These are phyloP conservation scores for Aporophyla lueneburgensis DNA, from an alignment of 2,888 invertebrate genomes.

Conservation along the genomic window DNA sequence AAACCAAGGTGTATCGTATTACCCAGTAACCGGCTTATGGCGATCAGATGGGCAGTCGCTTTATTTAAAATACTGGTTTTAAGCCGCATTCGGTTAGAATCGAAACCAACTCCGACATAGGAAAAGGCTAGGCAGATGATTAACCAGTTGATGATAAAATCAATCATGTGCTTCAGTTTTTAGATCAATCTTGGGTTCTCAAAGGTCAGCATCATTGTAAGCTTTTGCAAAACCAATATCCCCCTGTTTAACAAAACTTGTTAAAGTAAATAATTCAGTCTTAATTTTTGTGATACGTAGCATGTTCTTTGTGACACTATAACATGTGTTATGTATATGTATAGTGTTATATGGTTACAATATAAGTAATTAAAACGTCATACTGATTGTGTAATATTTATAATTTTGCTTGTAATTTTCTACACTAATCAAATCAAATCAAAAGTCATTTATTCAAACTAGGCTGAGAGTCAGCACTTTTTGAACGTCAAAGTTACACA, in stretches of 20 bases:
- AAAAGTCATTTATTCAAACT: too few species aligned
- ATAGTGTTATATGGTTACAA: not conserved
- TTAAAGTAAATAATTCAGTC: not conserved
- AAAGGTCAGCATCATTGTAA: not conserved
- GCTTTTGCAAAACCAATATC: not conserved
- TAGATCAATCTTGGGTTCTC: not conserved
- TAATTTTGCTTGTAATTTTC: constrained; percentile 40
- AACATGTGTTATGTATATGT: too few species aligned
- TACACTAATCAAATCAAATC: too few species aligned
- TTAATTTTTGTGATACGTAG: not conserved
- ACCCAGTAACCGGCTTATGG: too few species aligned
- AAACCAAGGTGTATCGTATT: too few species aligned
- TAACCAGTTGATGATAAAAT: not conserved
- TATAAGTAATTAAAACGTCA: constrained; percentile 21
- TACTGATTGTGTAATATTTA: constrained; percentile 33
- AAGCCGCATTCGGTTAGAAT: too few species aligned
- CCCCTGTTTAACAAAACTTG: not conserved
- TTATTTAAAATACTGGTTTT: too few species aligned
- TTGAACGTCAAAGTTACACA: too few species aligned
- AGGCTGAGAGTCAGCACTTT: too few species aligned
- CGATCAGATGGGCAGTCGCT: too few species aligned
- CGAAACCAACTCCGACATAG: too few species aligned
- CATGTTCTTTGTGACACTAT: not conserved
- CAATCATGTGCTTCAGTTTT: not conserved
- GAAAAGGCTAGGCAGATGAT: too few species aligned